Conservation (phyloP, 2,113 vertebrate species). For the Pachycephala philippinensis region DNA sequence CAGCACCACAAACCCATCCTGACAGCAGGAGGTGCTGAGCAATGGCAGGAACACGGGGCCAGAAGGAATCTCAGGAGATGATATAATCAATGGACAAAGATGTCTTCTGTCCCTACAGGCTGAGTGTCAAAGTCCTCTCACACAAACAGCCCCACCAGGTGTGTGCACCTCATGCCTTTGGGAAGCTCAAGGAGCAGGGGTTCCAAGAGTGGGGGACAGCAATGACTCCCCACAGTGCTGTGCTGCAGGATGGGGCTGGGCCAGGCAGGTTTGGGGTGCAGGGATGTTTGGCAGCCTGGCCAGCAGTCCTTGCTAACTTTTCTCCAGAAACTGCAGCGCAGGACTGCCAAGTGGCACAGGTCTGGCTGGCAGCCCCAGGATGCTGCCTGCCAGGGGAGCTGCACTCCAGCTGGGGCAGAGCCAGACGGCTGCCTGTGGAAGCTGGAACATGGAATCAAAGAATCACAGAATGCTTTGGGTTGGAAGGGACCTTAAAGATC, state of each 20-base stretch:
- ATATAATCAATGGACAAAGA: background rate
- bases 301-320: background rate
- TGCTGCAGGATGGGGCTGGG: background rate
- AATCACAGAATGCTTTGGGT: background rate
- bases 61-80: background rate
- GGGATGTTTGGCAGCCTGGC: background rate
- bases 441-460: background rate
- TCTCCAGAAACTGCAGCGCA: background rate
- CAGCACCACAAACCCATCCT: background rate
- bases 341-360: background rate
- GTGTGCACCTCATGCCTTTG: background rate
- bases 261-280: background rate
- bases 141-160: background rate
- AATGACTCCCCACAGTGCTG: background rate
- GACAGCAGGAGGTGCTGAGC: background rate
- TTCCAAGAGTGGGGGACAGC: background rate
- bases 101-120: background rate
- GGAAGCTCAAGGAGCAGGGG: accelerated
- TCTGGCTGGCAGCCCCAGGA: constrained; percentile 1
- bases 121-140: background rate
- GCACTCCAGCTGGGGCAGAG: background rate
- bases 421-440: background rate
- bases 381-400: background rate
- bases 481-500: background rate
- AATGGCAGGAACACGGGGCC: background rate